Conservation (phyloP, 2,888 invertebrate genomes). For the Eupithecia inturbata region DNA sequence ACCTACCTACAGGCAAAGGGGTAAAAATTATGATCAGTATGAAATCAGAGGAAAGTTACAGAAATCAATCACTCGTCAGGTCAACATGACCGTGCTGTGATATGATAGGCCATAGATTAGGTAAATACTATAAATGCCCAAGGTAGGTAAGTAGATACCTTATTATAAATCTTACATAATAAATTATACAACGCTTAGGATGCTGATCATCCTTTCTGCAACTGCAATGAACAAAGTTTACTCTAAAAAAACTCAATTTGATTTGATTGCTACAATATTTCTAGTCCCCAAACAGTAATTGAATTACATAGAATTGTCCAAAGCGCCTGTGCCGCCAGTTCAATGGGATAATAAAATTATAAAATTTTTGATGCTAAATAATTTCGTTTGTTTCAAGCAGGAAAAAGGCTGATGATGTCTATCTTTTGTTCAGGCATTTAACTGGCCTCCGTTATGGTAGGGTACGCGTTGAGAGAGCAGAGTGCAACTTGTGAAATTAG, state of each 20-base stretch:
- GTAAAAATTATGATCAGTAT: neutral
- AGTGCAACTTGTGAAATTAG: neutral
- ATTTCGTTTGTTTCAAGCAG: neutral
- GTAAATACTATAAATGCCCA: neutral
- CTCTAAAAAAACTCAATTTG: neutral
- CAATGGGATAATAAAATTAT: too few relatives aligned
- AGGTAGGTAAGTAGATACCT: neutral
- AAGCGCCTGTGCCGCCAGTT: neutral
- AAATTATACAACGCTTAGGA: neutral
- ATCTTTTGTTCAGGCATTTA: neutral
- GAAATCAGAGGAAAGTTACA: conserved; percentile 17
- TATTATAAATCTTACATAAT: neutral
- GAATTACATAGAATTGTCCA: neutral
- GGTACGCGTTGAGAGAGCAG: neutral
- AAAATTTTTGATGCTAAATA: neutral
- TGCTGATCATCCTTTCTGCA: neutral
- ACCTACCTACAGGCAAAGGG: neutral
- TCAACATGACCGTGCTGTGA: conserved; percentile 7
- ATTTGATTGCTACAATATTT: neutral
- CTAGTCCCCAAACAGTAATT: neutral
- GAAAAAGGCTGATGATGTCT: neutral
- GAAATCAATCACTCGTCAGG: conserved; percentile 14
- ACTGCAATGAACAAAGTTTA: neutral
- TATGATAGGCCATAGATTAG: neutral
- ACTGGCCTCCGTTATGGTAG: neutral